phyloP scores from a whole-genome alignment of 2,113 vertebrate genomes.

The Myotis brandtii region DNA sequence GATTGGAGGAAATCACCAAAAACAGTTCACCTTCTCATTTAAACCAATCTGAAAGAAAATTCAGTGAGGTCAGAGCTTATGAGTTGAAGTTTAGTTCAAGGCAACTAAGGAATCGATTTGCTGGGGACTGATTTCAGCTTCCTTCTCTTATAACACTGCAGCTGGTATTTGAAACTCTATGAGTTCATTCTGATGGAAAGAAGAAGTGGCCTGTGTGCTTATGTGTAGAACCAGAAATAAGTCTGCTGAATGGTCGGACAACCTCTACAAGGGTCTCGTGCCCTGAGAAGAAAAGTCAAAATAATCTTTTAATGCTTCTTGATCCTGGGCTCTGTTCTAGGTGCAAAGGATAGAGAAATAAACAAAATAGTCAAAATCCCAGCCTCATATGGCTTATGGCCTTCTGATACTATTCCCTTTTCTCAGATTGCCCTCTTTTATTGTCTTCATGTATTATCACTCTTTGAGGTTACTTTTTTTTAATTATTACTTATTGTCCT shows the following conservation, averaged over 20 bases:
- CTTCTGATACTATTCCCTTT: neutral
- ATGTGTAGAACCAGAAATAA: conserved; percentile 14
- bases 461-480: neutral
- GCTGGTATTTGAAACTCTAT: conserved; percentile 20
- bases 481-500: neutral
- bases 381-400: neutral
- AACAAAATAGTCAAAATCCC: neutral
- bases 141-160: neutral
- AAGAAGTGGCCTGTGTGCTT: neutral
- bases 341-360: neutral
- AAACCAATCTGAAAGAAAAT: conserved; percentile 11
- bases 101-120: conserved; percentile 16
- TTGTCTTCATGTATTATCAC: neutral
- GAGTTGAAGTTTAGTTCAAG: conserved; percentile 14
- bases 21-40: neutral
- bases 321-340: neutral
- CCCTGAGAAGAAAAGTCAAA: conserved; percentile 12
- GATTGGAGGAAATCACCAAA: neutral
- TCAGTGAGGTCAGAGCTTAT: neutral
- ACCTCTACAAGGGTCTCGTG: neutral
- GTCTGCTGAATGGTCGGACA: neutral
- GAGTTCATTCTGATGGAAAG: neutral
- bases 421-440: neutral
- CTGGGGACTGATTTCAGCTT: conserved; percentile 19
- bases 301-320: neutral